A percentile compares a stretch with the other conserved stretches of the same genome.
Evolutionary conservation across 2,113 vertebrate species (phyloP).

Genomic region (human (Homo sapiens)): GRCh38 chr6:93347001-93347500

Average conservation of each 20-base stretch:
- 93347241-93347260: neutral
- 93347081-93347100: slow-evolving; percentile 55
- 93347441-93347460: neutral
- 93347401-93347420: neutral
- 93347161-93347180: slow-evolving; percentile 53
- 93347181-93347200: slow-evolving; percentile 47
- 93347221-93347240: slow-evolving; percentile 41
- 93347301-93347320: slow-evolving; percentile 13
- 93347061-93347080: slow-evolving; percentile 1
- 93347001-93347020: slow-evolving; percentile 36
- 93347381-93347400: neutral
- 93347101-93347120: slow-evolving; percentile 54
- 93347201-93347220: slow-evolving; percentile 54
- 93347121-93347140: slow-evolving; percentile 39
- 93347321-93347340: neutral
- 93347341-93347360: neutral
- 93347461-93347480: neutral
- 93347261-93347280: neutral
- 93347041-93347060: neutral
- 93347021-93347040: neutral
- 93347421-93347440: neutral
- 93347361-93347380: neutral
- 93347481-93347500: neutral
- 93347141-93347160: slow-evolving; percentile 38
- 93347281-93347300: neutral